Percentiles rank a stretch among this genome's conserved stretches.
phyloP scores from a whole-genome alignment of 2,888 invertebrate species.

The Meandrusa payeni region DNA sequence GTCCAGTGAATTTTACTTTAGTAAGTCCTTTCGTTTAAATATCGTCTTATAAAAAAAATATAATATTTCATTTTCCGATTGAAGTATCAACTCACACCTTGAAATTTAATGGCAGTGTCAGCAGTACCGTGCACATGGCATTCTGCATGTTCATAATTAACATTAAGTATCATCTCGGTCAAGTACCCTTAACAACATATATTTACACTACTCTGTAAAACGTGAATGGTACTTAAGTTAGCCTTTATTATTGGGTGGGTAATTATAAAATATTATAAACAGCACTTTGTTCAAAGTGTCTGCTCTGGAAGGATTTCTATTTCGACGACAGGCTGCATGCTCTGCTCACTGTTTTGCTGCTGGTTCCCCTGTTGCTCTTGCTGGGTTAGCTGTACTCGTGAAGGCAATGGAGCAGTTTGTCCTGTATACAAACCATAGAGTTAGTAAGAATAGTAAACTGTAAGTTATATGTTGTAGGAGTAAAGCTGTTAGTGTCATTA shows the following conservation, averaged over 20 bases:
- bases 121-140: slow-evolving; percentile 11
- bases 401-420: slow-evolving; percentile 73
- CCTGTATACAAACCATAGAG: slow-evolving; percentile 44
- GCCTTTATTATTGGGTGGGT: slow-evolving; percentile 25
- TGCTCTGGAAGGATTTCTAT: slow-evolving; percentile 59
- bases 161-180: slow-evolving; percentile 21
- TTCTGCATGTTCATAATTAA: slow-evolving; percentile 8
- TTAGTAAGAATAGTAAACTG: too few species aligned
- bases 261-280: slow-evolving; percentile 27
- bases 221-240: slow-evolving; percentile 14
- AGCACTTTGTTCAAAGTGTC: slow-evolving; percentile 51
- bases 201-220: slow-evolving; percentile 19
- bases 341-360: slow-evolving; percentile 45
- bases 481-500: too few species aligned
- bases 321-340: slow-evolving; percentile 51
- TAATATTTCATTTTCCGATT: slow-evolving; percentile 1
- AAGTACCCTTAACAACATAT: slow-evolving; percentile 18
- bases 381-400: slow-evolving; percentile 67
- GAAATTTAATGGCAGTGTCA: slow-evolving; percentile 28
- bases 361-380: slow-evolving; percentile 36
- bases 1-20: too few species aligned
- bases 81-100: slow-evolving; percentile 22
- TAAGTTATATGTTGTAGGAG: too few species aligned
- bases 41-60: neutral
- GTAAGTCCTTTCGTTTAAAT: too few species aligned